Conservation (phyloP, 2,797 vertebrate species). For the Parotocinclus haroldoi region DNA sequence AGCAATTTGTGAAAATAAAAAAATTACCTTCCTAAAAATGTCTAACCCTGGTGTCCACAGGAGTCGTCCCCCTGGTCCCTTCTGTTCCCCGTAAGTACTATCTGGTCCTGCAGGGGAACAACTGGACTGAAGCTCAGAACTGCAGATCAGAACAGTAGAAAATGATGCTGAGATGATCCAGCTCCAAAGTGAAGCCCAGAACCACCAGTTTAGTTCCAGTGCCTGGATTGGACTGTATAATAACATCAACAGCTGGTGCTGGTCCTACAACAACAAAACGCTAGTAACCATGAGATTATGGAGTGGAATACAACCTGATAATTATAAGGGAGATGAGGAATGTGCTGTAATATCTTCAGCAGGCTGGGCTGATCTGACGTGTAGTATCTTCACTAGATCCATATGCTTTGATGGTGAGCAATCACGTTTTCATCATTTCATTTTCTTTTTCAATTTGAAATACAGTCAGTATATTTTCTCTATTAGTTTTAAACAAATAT, state of each 20-base stretch:
- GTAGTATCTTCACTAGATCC: not conserved
- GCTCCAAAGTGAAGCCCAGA: not conserved
- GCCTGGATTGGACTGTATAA: not conserved
- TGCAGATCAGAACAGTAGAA: no score
- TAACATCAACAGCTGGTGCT: not conserved
- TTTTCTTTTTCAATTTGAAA: no score
- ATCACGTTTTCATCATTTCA: not conserved
- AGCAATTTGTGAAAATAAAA: no score
- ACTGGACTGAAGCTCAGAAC: no score
- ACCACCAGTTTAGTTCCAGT: not conserved
- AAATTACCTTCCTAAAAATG: no score
- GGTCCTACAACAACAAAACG: not conserved
- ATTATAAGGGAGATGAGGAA: not conserved
- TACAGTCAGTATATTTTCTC: no score
- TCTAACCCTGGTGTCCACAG: no score
- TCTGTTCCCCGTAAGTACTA: no score
- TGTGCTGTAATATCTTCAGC: not conserved
- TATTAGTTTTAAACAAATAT: no score
- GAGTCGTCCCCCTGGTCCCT: no score
- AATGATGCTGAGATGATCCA: no score
- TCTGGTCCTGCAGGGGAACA: no score
- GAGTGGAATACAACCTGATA: not conserved
- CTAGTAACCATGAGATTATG: not conserved
- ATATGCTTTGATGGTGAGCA: not conserved
- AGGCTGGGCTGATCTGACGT: not conserved